phyloP scores from a whole-genome alignment of 2,797 vertebrate genomes.

The Psittacula derbiana region DNA sequence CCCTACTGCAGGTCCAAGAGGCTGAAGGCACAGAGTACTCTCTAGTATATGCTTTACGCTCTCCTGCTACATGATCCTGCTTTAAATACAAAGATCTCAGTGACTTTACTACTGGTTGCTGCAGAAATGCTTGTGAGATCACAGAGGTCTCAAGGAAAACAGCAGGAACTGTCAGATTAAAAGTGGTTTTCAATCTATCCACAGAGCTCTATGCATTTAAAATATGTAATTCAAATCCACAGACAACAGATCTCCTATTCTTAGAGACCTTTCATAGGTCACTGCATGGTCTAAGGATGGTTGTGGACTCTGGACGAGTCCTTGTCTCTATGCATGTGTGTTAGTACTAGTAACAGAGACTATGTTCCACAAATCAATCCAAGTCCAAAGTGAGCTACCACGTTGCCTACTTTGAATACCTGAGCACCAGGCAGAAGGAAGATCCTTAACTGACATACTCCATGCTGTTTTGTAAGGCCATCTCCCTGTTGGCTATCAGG shows the following conservation, averaged over 20 bases:
- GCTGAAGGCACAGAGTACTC: neutral
- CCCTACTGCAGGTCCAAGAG: neutral
- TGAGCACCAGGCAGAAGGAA: neutral
- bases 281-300: neutral
- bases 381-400: neutral
- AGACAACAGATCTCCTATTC: neutral
- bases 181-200: neutral
- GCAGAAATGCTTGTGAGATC: neutral
- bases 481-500: neutral
- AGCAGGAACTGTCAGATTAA: neutral
- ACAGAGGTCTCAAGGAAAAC: neutral
- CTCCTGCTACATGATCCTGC: neutral
- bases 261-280: neutral
- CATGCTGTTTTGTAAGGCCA: neutral
- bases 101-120: neutral
- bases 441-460: neutral
- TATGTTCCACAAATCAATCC: accelerated
- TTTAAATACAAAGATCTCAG: neutral
- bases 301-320: neutral
- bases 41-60: neutral
- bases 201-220: neutral
- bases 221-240: neutral
- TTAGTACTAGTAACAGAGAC: neutral
- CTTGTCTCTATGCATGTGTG: neutral
- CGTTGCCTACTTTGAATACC: neutral